Conservation (phyloP, 2,113 vertebrate genomes). For the Sylvilagus bachmani region DNA sequence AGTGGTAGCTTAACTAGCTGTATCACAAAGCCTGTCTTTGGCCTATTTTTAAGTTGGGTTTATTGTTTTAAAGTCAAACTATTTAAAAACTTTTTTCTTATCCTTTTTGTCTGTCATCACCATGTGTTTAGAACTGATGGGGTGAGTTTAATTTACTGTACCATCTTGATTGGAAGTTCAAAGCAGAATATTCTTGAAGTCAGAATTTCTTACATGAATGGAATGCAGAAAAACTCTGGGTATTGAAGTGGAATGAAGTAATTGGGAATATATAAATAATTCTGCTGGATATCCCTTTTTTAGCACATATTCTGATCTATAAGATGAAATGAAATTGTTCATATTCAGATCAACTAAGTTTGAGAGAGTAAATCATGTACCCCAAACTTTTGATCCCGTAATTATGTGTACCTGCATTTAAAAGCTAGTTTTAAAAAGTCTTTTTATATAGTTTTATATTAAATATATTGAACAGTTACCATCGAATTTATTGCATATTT, state of each 20-base stretch:
- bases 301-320: background rate
- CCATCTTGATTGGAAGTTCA: slow-evolving; percentile 46
- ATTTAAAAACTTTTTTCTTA: background rate
- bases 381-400: slow-evolving; percentile 10
- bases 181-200: slow-evolving; percentile 33
- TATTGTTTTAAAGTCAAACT: background rate
- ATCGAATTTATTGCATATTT: slow-evolving; percentile 32
- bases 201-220: slow-evolving; percentile 22
- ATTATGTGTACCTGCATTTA: background rate
- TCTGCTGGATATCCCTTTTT: background rate
- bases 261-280: slow-evolving; percentile 49
- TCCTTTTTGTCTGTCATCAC: slow-evolving; percentile 18
- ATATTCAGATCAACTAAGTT: background rate
- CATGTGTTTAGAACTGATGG: background rate
- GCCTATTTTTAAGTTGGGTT: background rate
- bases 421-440: slow-evolving; percentile 12
- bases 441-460: slow-evolving; percentile 39
- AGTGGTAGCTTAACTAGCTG: too few relatives aligned
- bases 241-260: slow-evolving; percentile 23
- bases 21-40: background rate
- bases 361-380: background rate
- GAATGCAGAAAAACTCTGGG: background rate
- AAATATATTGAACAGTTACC: background rate
- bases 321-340: slow-evolving; percentile 39
- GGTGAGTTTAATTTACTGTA: slow-evolving; percentile 4